Conservation (phyloP, 2,888 invertebrate species). For the Orchestes rusci region DNA sequence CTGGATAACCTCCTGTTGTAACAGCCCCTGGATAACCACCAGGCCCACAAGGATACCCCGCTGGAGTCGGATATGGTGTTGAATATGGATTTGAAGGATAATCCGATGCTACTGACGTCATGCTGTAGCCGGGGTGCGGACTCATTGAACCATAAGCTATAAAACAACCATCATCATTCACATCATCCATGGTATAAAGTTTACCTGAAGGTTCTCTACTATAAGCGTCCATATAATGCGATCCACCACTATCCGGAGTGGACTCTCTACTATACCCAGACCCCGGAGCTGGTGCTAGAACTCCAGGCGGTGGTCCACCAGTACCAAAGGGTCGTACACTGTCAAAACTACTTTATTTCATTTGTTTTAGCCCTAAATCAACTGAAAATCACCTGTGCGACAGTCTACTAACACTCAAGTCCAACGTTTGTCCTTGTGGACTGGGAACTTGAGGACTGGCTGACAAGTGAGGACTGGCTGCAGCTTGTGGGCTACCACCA, state of each 20-base stretch:
- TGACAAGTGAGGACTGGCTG: conserved; percentile 75
- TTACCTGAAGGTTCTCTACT: conserved; percentile 72
- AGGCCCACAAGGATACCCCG: conserved; percentile 49
- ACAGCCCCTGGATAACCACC: conserved; percentile 47
- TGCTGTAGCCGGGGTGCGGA: conserved; percentile 79
- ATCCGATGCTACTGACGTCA: conserved; percentile 68
- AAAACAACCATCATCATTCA: conserved; percentile 19
- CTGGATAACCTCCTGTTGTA: conserved; percentile 54
- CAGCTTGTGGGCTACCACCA: conserved; percentile 76
- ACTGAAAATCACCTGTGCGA: conserved; percentile 61
- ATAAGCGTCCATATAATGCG: conserved; percentile 83
- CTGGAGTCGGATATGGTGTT: conserved; percentile 43
- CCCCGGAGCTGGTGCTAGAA: conserved; percentile 44
- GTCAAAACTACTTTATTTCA: conserved; percentile 29
- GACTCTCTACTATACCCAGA: conserved; percentile 78
- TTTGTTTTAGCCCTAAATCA: too few relatives aligned
- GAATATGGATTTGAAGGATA: conserved; percentile 67
- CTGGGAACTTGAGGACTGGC: conserved; percentile 87
- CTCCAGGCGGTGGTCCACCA: conserved; percentile 36
- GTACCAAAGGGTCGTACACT: conserved; percentile 48
- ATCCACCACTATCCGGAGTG: conserved; percentile 82
- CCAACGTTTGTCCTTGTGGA: conserved; percentile 84
- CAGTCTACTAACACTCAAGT: conserved; percentile 80
- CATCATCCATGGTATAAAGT: conserved; percentile 27
- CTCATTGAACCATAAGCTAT: conserved; percentile 76